Conservation (phyloP, 2,888 invertebrate genomes). For the Azorinus chamasolen region DNA sequence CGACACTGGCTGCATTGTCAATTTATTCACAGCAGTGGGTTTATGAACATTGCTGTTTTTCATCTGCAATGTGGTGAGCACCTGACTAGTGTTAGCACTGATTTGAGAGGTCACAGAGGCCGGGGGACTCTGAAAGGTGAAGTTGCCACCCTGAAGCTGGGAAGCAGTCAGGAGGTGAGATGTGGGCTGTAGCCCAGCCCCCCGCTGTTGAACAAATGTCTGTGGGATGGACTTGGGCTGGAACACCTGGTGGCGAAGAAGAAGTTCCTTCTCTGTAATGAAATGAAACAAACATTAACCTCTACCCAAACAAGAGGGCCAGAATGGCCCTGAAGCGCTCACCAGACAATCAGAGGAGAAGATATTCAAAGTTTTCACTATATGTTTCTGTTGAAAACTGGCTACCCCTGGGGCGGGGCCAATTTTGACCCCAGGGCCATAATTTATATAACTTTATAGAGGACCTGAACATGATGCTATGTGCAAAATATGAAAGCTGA, state of each 20-base stretch:
- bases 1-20: conserved; percentile 78
- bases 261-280: conserved; percentile 57
- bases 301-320: conserved; percentile 7
- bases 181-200: conserved; percentile 41
- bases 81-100: conserved; percentile 62
- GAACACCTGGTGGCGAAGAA: conserved; percentile 59
- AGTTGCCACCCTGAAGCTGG: conserved; percentile 56
- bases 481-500: no score
- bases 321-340: no score
- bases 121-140: conserved; percentile 50
- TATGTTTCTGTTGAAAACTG: no score
- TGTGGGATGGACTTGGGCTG: conserved; percentile 57
- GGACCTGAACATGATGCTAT: no score
- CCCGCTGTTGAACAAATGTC: conserved; percentile 23
- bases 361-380: no score
- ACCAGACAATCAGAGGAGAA: no score
- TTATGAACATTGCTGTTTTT: conserved; percentile 70
- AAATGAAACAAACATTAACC: conserved; percentile 2
- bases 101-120: conserved; percentile 50
- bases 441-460: no score
- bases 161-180: conserved; percentile 47
- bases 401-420: no score
- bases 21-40: conserved; percentile 69
- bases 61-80: conserved; percentile 71
- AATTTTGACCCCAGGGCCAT: no score